Conservation (phyloP, 2,888 invertebrate species). For the Cacoxenus indagator region DNA sequence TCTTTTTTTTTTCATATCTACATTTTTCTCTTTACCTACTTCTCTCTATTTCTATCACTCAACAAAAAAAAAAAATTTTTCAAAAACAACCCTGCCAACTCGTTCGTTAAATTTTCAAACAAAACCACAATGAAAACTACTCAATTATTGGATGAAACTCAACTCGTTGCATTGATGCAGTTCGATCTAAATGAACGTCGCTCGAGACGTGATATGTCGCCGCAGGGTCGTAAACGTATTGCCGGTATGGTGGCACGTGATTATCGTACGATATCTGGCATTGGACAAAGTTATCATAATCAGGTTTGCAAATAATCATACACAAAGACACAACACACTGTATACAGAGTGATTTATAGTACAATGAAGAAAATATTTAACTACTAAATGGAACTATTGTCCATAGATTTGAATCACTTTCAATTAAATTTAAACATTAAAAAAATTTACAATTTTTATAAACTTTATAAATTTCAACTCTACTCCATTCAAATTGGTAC, state of each 20-base stretch:
- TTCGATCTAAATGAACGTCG: slow-evolving; percentile 78
- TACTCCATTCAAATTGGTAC: no score
- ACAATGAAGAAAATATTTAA: no score
- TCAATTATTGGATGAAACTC: slow-evolving; percentile 7
- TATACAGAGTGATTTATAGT: no score
- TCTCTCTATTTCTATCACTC: neutral
- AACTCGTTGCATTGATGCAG: slow-evolving; percentile 51
- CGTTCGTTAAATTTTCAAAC: neutral
- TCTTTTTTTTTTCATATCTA: no score
- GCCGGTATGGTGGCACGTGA: slow-evolving; percentile 78
- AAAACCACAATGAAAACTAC: slow-evolving; percentile 18
- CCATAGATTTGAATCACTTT: no score
- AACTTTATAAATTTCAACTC: no score
- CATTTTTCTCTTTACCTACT: slow-evolving; percentile 29
- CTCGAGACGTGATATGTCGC: slow-evolving; percentile 88
- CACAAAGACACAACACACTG: neutral
- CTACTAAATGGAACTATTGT: no score
- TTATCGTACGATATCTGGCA: slow-evolving; percentile 71
- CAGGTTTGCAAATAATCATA: slow-evolving; percentile 65
- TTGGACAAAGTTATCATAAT: slow-evolving; percentile 71
- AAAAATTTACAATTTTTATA: no score
- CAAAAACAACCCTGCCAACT: neutral
- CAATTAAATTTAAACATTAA: no score
- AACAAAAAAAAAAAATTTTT: neutral
- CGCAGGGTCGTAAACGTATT: slow-evolving; percentile 80